Evolutionary conservation across 2,888 invertebrate species (phyloP), one percentile per base, ranked within the genome.

Genomic region (Opisthograptis luteolata): DNA sequence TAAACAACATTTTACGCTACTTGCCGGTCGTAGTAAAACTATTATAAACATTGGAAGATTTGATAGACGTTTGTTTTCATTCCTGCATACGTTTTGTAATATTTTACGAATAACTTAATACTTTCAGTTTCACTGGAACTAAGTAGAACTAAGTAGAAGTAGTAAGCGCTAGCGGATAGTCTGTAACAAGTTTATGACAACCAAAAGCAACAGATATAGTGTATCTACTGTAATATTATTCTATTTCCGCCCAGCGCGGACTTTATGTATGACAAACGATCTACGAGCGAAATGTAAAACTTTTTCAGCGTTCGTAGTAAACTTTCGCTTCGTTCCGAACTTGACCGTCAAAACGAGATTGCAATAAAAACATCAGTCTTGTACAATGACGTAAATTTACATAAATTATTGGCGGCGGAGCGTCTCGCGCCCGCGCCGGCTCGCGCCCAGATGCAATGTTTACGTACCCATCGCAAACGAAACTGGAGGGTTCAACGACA

Each of bases 351-450:
- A 87, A 87, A 81, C 76, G 78, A 82, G 81, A 84, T 79, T 76
- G 79, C 80, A 82, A 85, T 88, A 88, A 87, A 87, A 84, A 76
- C 84, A 82, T 87, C 84, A 83, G 71, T 82, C 76, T 84, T 84
- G 76, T 80, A 83, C 86, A 86, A 86, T 87, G 88, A 84, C 78
- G 83, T 77, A 77, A 80, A 88, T 88, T 88, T 85, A 88, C 89
- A 89, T 90, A 89, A 89, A 89, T 88, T 87, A 88, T 88, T 79
- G 86, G 81, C 84, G 85, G 71, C 83, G 79, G 68, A 73, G 68
- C 73, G 87, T 84, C 85, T 81, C 81, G 75, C 66, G 52, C 66
- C 53, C 45, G 58, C 47, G 22, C 20, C 49, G 58, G 47, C 52
- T 35, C 58, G 60, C 67, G 34, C 34, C 28, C 80, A 79, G 77